Conservation (phyloP, 2,797 vertebrate genomes). For the Hippoglossus hippoglossus region DNA sequence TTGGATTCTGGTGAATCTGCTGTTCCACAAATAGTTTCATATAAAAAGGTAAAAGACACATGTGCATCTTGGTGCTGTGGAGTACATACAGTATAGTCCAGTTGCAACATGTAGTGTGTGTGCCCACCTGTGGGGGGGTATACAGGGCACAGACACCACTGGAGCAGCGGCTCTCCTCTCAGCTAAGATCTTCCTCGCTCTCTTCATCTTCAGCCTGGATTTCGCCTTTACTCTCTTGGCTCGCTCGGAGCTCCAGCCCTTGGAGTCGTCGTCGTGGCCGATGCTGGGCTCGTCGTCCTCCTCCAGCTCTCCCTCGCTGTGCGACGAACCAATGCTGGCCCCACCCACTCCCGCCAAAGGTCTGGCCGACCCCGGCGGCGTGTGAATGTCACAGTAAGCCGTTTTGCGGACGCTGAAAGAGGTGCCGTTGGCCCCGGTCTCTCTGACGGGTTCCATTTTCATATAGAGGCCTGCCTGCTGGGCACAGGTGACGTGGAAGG, state of each 20-base stretch:
- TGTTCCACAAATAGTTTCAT: not conserved
- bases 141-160: conserved; percentile 97
- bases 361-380: conserved; percentile 92
- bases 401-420: conserved; percentile 99
- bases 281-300: conserved; percentile 95
- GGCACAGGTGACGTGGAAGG: conserved; percentile 98
- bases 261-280: conserved; percentile 94
- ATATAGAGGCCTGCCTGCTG: conserved; percentile 99
- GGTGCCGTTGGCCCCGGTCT: conserved; percentile 96
- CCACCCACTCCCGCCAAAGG: conserved; percentile 83
- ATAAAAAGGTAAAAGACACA: not conserved
- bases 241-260: conserved; percentile 96
- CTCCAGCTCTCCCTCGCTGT: conserved; percentile 95
- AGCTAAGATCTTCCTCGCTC: conserved; percentile 96
- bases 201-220: conserved; percentile 98
- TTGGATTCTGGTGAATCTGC: not conserved
- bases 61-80: not conserved
- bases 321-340: conserved; percentile 86
- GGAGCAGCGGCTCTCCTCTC: conserved; percentile 97
- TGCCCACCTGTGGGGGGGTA: conserved; percentile 94
- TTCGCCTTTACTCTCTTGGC: conserved; percentile 98
- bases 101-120: not conserved
- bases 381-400: conserved; percentile 98
- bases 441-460: conserved; percentile 99
- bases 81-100: not conserved